These are phyloP conservation scores for Acanthis flammea DNA, from an alignment of 2,797 vertebrate species.

Conservation along the genomic window DNA sequence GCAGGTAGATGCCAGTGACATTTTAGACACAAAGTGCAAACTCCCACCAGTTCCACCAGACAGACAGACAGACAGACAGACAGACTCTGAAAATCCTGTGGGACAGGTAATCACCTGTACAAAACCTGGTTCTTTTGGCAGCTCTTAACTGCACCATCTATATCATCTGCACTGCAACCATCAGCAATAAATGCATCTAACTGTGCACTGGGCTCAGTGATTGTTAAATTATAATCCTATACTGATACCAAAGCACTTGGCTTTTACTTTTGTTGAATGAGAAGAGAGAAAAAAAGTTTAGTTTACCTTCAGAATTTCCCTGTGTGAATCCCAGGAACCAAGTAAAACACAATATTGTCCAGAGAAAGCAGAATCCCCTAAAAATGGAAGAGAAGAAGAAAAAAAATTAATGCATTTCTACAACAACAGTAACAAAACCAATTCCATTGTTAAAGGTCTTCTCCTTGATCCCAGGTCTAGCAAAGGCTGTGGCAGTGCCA, in stretches of 20 bases:
- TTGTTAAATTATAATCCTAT: background rate
- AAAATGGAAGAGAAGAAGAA: slow-evolving; percentile 60
- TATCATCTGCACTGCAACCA: background rate
- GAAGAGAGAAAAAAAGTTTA: background rate
- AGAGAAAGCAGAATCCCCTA: slow-evolving; percentile 91
- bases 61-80: background rate
- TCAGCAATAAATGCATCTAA: background rate
- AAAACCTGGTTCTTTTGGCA: background rate
- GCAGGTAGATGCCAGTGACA: background rate
- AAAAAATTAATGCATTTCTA: background rate
- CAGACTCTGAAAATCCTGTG: background rate
- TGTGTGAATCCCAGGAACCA: slow-evolving; percentile 87
- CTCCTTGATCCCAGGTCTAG: background rate
- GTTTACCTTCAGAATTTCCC: slow-evolving; percentile 92
- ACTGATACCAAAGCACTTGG: background rate
- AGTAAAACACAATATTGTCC: slow-evolving; percentile 84
- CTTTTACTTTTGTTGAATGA: background rate
- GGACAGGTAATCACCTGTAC: background rate
- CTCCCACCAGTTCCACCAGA: background rate
- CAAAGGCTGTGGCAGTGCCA: background rate
- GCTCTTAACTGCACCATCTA: background rate
- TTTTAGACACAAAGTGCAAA: background rate
- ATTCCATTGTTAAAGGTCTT: background rate
- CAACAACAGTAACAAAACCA: background rate
- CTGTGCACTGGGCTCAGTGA: background rate